These are phyloP conservation scores for Myiozetetes cayanensis DNA, from an alignment of 2,113 vertebrate species.

Conservation along the genomic window DNA sequence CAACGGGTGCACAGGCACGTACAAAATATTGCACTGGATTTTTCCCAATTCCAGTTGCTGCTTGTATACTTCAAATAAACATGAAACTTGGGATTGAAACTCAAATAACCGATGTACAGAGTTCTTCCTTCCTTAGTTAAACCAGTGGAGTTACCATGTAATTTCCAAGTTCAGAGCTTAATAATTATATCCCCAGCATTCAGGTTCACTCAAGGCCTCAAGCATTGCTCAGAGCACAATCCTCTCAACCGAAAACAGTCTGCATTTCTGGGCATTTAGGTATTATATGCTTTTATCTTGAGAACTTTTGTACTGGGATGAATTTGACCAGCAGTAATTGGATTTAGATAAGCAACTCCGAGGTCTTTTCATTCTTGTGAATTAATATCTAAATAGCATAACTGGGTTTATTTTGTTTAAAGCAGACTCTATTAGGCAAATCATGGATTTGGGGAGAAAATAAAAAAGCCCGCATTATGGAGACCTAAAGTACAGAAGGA, in stretches of 20 bases:
- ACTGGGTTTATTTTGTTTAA: slow-evolving; percentile 35
- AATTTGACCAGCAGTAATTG: slow-evolving; percentile 55
- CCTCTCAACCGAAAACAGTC: not conserved
- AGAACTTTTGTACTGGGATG: slow-evolving; percentile 24
- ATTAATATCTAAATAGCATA: slow-evolving; percentile 39
- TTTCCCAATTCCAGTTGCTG: not conserved
- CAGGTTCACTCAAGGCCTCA: not conserved
- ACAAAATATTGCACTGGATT: not conserved
- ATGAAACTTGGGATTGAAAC: not conserved
- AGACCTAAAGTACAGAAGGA: not conserved
- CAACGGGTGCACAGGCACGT: rapidly evolving
- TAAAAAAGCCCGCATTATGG: not conserved
- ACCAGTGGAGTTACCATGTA: not conserved
- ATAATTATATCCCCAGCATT: not conserved
- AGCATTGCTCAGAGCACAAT: not conserved
- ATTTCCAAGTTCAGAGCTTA: not conserved
- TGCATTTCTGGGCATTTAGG: slow-evolving; percentile 34
- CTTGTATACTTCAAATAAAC: not conserved
- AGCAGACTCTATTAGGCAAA: not conserved
- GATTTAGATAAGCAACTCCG: slow-evolving; percentile 58
- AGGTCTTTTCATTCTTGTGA: slow-evolving; percentile 9
- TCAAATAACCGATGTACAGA: not conserved
- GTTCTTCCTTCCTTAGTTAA: not conserved
- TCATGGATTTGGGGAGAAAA: not conserved
- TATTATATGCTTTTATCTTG: slow-evolving; percentile 34